Base-by-base conservation (phyloP, 2,797 vertebrate genomes). In the Miichthys miiuy region DNA sequence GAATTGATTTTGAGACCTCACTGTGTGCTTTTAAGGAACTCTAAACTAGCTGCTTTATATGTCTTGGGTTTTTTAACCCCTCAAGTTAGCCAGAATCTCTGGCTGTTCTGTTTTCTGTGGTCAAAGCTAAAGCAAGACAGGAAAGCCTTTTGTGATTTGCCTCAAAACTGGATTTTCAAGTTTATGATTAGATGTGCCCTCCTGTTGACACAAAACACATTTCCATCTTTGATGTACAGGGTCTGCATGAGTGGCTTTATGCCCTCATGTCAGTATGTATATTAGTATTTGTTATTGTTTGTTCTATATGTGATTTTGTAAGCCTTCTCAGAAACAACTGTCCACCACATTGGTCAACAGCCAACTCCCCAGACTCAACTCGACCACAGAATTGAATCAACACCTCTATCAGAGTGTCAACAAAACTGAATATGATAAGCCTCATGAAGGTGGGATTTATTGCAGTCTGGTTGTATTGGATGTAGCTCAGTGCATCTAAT, bases 401-500 rank as follows among this genome's bases (percentile, higher is more conserved):
- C 63, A 81, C 54, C 48, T 54, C 38, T 48, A 38, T 65, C 61
- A 69, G 70, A 52, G 57, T 73, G 81, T 83, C 73, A 87, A 85
- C 77, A 86, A 63, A 56, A 13, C 13, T 25, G 72, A 84, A 81
- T 69, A 84, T 66, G 69, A 79, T 75, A 72, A 68, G 65, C 64
- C 42, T 72, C 50, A 44, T 85, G 72, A 77, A 83, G 46, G 44
- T 8, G 34, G 71, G 46, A 82, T 85, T 84, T 88, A 88, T 79
- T 83, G 58, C 61, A 51, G 30, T 4, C 54, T 2, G 1, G 48
- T 34, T 52, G 23, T 73, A 79, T 67, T 69, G 69, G 76, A 68
- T 87, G 56, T 71, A 84, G 66, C 68, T 80, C 72, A 74, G 71
- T 72, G 79, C 80, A 77, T 85, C 72, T 83, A 85, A 89, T 91